Percentiles rank a stretch among this genome's conserved stretches.
These are phyloP conservation scores for Protophormia terraenovae DNA, from an alignment of 2,888 invertebrate genomes.

Conservation along the genomic window DNA sequence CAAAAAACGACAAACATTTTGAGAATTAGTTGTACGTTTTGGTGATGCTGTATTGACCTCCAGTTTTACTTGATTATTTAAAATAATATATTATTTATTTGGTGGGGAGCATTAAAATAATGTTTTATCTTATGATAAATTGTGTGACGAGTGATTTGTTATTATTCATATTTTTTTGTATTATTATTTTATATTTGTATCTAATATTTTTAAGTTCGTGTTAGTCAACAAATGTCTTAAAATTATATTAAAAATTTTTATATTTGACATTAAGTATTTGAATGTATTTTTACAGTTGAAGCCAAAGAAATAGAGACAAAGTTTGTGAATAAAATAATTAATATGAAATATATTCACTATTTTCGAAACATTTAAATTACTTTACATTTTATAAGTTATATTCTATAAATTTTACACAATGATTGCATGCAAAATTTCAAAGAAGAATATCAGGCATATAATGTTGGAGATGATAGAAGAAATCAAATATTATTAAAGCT, in stretches of 20 bases:
- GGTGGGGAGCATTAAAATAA: neutral
- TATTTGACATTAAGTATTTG: neutral
- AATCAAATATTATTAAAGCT: too few species aligned
- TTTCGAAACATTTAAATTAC: too few species aligned
- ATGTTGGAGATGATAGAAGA: too few species aligned
- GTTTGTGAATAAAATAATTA: neutral
- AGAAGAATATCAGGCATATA: too few species aligned
- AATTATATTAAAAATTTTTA: neutral
- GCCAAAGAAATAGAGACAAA: neutral
- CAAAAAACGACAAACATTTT: neutral
- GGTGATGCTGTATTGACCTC: conserved; percentile 18
- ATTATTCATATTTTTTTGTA: conserved; percentile 18
- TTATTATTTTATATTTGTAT: neutral
- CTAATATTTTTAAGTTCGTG: neutral
- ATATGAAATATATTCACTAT: too few species aligned
- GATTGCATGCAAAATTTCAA: too few species aligned
- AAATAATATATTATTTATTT: conserved; percentile 33
- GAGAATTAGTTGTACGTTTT: neutral
- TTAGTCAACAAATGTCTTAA: neutral
- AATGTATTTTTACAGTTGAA: neutral
- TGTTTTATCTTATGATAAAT: conserved; percentile 38
- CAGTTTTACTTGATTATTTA: conserved; percentile 17
- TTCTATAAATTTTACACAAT: too few species aligned
- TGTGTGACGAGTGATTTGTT: conserved; percentile 33
- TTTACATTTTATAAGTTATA: too few species aligned